Conservation (phyloP, 30 jellyfish, hydroid and myxozoan genomes). For the Aurelia sp. region DNA sequence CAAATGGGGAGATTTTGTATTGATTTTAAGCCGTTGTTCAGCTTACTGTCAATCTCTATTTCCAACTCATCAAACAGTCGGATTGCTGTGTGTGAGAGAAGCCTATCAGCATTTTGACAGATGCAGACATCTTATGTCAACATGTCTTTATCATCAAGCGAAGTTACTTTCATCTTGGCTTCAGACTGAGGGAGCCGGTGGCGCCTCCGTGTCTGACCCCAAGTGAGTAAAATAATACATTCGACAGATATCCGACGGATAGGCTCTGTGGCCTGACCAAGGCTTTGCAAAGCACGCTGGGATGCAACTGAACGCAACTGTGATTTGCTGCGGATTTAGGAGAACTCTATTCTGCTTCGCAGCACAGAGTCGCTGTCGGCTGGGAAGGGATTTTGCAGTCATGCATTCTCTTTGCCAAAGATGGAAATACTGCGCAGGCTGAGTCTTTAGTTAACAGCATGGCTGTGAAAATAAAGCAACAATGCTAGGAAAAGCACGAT, state of each 20-base stretch:
- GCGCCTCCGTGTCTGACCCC: constrained; percentile 90
- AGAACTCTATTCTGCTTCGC: neutral
- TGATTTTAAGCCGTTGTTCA: constrained; percentile 29
- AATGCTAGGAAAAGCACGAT: neutral
- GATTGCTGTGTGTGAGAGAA: constrained; percentile 62
- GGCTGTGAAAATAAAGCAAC: neutral
- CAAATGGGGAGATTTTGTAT: constrained; percentile 44
- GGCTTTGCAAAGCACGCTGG: constrained; percentile 70
- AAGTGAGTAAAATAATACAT: constrained; percentile 65
- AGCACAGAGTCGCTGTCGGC: neutral
- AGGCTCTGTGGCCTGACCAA: constrained; percentile 43
- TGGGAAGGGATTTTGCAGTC: constrained; percentile 1
- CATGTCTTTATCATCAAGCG: constrained; percentile 65
- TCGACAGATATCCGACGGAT: constrained; percentile 44
- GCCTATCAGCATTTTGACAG: constrained; percentile 68
- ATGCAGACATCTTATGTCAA: constrained; percentile 84
- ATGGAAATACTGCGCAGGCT: neutral
- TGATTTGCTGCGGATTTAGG: constrained; percentile 6
- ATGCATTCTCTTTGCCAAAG: constrained; percentile 10
- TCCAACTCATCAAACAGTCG: constrained; percentile 65
- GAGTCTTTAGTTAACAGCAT: constrained; percentile 1
- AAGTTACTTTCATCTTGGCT: constrained; percentile 58
- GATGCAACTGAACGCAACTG: constrained; percentile 36
- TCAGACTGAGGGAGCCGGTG: constrained; percentile 89
- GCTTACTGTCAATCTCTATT: constrained; percentile 48